A percentile compares a stretch with the other conserved stretches of the same genome.
Conservation (phyloP, 2,797 vertebrate genomes). For the Australoheros facetus region DNA sequence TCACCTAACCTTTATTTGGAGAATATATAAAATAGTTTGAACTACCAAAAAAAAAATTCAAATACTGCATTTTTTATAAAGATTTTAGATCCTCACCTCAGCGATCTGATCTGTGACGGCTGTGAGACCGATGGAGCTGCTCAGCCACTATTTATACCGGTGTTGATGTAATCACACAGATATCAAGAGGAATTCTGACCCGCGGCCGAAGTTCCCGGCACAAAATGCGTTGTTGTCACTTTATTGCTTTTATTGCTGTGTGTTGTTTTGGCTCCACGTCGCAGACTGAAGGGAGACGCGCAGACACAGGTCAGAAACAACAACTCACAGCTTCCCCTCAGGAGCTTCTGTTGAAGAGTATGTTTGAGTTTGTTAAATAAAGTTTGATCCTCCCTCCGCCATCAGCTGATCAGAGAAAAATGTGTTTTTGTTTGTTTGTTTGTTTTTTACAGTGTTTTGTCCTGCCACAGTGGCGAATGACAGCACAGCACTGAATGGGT, state of each 20-base stretch:
- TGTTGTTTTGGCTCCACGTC: slow-evolving; percentile 71
- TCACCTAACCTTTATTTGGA: background rate
- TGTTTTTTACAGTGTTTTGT: background rate
- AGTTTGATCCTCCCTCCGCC: background rate
- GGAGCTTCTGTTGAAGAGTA: background rate
- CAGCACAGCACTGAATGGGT: background rate
- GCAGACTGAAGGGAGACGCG: slow-evolving; percentile 12
- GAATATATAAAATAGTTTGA: background rate
- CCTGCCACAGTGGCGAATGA: slow-evolving; percentile 2
- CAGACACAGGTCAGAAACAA: background rate
- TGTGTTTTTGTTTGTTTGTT: background rate
- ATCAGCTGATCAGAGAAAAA: background rate
- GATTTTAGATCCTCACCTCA: slow-evolving; percentile 42
- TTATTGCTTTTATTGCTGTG: slow-evolving; percentile 64
- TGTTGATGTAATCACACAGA: slow-evolving; percentile 52
- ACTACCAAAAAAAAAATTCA: background rate
- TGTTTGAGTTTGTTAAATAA: background rate
- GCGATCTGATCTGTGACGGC: slow-evolving; percentile 32
- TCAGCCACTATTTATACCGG: slow-evolving; percentile 62
- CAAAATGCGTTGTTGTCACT: slow-evolving; percentile 64
- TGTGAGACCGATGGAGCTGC: background rate
- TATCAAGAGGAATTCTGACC: slow-evolving; percentile 44
- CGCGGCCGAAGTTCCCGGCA: slow-evolving; percentile 74
- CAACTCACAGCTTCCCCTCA: background rate
- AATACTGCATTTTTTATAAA: fast-evolving